Base-by-base conservation (phyloP, 2,113 vertebrate genomes). In the Callospermophilus lateralis region DNA sequence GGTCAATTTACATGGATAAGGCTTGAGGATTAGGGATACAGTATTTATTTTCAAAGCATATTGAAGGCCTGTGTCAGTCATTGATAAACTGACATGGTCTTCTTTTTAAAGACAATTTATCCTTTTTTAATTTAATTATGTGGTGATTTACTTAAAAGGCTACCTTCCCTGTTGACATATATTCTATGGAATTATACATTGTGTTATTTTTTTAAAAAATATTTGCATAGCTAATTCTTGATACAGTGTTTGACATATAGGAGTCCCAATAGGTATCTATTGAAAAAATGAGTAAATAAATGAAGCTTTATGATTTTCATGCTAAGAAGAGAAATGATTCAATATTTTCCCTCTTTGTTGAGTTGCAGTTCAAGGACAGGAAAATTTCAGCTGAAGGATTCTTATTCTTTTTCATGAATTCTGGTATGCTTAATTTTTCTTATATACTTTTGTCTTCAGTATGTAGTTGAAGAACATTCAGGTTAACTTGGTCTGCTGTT, bases 361-460 rank as follows among this genome's bases (percentile, higher is more conserved):
- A 92, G 39, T 89, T 94, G 96, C 53, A 61, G 5, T 51, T 73
- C 55, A 88, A 90, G 20, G 63, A 79, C 39, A 72, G 8, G 45
- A 16, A 90, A 83, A 86, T 6, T 93, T 3, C 26, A 73, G 13
- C n/a, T 91, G 7, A 94, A 94, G n/a, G 4, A 79, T 77, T 73
- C n/a, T 85, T 93, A 3, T 63, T 77, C 32, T 81, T 73, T 84
- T 26, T 74, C 30, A 79, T 45, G 3, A 95, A n/a, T 4, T 91
- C n/a, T 78, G 10, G 28, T 11, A 76, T 9, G 17, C 2, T 26
- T 55, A 45, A 39, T 32, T 80, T 85, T 80, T 84, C 16, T 80
- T n/a, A 10, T 9, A 30, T 48, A 51, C 63, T 68, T 32, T 72
- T 24, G 63, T 72, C 15, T 67, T 19, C 3, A 34, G 9, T 34